Base-by-base conservation (phyloP, 2,888 invertebrate genomes). In the Aphodius granarius region DNA sequence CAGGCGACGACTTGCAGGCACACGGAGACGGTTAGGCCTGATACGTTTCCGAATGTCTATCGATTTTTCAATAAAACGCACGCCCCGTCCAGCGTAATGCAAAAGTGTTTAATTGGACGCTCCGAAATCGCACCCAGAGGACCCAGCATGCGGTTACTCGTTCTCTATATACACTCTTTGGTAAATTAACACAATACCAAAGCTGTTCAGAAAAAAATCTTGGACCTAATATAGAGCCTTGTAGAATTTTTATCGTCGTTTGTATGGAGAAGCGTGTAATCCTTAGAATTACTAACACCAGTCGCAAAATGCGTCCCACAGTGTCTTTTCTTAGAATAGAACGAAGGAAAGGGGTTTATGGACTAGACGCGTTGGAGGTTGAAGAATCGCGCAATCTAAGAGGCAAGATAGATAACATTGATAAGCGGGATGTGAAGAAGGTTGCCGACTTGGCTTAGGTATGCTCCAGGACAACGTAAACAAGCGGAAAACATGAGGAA, bases 41-140 rank as follows among this genome's bases (percentile, higher is more conserved):
- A 72, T 72, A 72, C 72, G 63, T 72, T 72, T 72, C 72, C 72
- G 72, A 72, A 72, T 43, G 43, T 16, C 72, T 23, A 72, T 72
- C 72, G 72, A 72, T 72, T 72, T 72, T 72, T n/a, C 72, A 43
- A 72, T 72, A 72, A 72, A 72, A 72, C 72, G 72, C 63, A 62
- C 62, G 19, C 62, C 43, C 43, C 13, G 43, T 13, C 43, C 43
- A 43, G 13, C 43, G 43, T 43, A 43, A 43, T 43, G 43, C 43
- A 43, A 43, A 43, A 43, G 43, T 43, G 43, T 43, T 43, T 43
- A 43, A 43, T 43, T 43, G 43, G 43, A 43, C 9, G 43, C 9
- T 9, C 43, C 3, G 1, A 9, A 43, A 43, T 43, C 9, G 43
- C 43, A 43, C 43, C 43, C 43, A 43, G 43, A 43, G 43, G 43